Conservation (phyloP, 2,113 vertebrate genomes). For the Myiozetetes cayanensis region DNA sequence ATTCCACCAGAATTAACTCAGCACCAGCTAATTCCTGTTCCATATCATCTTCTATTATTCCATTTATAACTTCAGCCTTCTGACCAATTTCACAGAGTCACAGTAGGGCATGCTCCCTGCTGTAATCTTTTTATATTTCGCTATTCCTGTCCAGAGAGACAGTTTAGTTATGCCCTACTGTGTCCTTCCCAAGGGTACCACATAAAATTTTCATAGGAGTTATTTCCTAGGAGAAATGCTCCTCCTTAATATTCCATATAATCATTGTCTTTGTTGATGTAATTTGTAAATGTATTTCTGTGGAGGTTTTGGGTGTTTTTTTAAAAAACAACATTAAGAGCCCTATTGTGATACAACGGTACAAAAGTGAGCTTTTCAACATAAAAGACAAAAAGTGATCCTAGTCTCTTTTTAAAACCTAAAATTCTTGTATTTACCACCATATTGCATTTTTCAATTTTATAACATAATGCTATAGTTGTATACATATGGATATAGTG, state of each 20-base stretch:
- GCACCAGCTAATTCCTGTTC: constrained; percentile 68
- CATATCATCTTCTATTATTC: constrained; percentile 70
- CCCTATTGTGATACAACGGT: not conserved
- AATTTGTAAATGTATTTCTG: not conserved
- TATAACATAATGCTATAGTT: not conserved
- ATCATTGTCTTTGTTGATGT: not conserved
- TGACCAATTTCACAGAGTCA: constrained; percentile 68
- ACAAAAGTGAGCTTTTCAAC: not conserved
- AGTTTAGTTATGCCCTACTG: constrained; percentile 55
- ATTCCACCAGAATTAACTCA: constrained; percentile 68
- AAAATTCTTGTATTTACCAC: not conserved
- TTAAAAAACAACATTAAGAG: not conserved
- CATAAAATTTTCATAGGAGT: not conserved
- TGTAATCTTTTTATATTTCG: constrained; percentile 67
- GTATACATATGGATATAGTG: not conserved
- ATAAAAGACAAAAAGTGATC: not conserved
- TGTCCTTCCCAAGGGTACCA: constrained; percentile 57
- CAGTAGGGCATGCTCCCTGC: constrained; percentile 53
- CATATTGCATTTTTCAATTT: not conserved
- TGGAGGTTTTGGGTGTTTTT: not conserved
- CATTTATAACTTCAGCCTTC: constrained; percentile 68
- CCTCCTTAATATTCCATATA: not conserved
- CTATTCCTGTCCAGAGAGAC: constrained; percentile 58
- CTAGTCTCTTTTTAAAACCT: not conserved
- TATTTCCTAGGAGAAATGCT: not conserved